A percentile compares a stretch with the other conserved stretches of the same genome.
Conservation (phyloP, 2,888 invertebrate genomes). For the Caenorhabditis sp. region DNA sequence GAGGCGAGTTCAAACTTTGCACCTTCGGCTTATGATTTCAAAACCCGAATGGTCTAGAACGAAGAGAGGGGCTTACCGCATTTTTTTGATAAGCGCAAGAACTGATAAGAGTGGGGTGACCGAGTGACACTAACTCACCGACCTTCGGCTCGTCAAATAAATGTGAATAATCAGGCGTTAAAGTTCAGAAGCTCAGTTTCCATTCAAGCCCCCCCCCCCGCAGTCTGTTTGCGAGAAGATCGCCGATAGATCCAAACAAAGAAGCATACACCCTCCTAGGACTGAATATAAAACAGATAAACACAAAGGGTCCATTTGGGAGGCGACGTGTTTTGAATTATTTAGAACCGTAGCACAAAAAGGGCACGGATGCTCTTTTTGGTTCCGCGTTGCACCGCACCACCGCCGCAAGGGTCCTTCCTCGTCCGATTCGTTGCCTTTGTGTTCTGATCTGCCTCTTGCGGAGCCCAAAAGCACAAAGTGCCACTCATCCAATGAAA, state of each 20-base stretch:
- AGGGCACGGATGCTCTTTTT: slow-evolving; percentile 2
- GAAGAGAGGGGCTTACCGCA: background rate
- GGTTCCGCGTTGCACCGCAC: background rate
- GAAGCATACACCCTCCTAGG: slow-evolving; percentile 2
- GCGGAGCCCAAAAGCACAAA: too few species aligned
- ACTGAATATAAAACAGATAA: slow-evolving; percentile 46
- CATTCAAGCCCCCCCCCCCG: background rate
- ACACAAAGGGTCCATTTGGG: slow-evolving; percentile 46
- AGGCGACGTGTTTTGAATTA: slow-evolving; percentile 33
- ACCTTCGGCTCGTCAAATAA: too few species aligned
- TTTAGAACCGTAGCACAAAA: slow-evolving; percentile 37
- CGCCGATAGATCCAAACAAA: slow-evolving; percentile 31
- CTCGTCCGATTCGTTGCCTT: background rate
- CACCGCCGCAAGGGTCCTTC: background rate
- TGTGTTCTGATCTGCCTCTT: slow-evolving; percentile 27
- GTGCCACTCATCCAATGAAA: slow-evolving; percentile 47
- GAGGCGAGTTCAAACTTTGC: slow-evolving; percentile 27
- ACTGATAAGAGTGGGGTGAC: slow-evolving; percentile 39
- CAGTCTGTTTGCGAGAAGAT: slow-evolving; percentile 25
- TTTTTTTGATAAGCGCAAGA: background rate
- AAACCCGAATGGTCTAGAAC: background rate
- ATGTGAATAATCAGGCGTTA: background rate
- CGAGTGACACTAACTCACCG: too few species aligned
- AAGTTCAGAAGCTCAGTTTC: too few species aligned
- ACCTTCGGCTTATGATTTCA: slow-evolving; percentile 23